Evolutionary conservation across 2,113 vertebrate genomes (phyloP), one percentile per base, ranked within the genome.

Genomic region (Steatornis caripensis): DNA sequence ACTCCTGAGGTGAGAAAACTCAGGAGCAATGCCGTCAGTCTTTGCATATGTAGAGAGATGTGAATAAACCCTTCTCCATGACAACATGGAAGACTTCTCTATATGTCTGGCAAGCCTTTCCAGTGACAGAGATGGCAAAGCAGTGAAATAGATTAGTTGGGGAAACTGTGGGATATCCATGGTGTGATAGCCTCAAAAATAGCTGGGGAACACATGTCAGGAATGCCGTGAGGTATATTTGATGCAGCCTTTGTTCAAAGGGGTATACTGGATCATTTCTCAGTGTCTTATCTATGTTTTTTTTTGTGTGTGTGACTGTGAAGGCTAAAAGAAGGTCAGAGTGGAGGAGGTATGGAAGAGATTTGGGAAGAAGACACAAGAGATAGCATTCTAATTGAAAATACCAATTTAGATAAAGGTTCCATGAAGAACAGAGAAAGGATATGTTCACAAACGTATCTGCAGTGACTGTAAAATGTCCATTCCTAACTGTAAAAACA

Each of bases 271-370:
- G 9, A 39, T 93, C 0, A 15, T 83, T 82, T 76, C 13, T 70
- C 9, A 4, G 2, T 55, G 37, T 54, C 21, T 70, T 57, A 22
- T 32, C 41, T 16, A 29, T 22, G 71, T 5, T 2, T 34, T 43
- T 23, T 34, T 48, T 58, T 20, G 12, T 36, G 5, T 51, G 5
- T 51, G 16, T 61, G 23, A 48, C 12, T 64, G 5, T 55, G 71
- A 83, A 92, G 48, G 6, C 57, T 79, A 64, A 88, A 70, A 37
- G 13, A 91, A 91, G 21, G 27, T 60, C 23, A 57, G 41, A 55
- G 27, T 16, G 30, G 29, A 76, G 9, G 5, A 6, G 6, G 6
- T 26, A 12, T 0, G 0, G 34, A 39, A 80, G 54, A 84, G 22
- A 23, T 72, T 43, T 80, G 26, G 19, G 11, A 77, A 62, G 19